phyloP scores from a whole-genome alignment of 2,888 invertebrate species.

The Rhodophaea formosa region DNA sequence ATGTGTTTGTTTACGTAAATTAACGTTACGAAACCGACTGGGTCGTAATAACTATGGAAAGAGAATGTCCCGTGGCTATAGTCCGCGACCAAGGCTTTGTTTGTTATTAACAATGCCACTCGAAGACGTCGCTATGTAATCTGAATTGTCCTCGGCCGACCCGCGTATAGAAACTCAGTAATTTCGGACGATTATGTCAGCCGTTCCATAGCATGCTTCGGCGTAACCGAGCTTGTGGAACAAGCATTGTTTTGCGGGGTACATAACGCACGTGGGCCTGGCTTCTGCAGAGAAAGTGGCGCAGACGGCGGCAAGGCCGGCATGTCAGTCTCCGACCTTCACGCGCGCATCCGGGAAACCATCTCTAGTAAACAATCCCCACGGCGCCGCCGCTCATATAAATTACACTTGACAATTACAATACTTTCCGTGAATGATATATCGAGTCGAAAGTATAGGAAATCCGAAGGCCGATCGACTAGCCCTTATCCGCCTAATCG shows the following conservation, averaged over 20 bases:
- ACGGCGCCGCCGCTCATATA: constrained; percentile 18
- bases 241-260: constrained; percentile 56
- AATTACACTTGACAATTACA: constrained; percentile 28
- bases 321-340: constrained; percentile 67
- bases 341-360: constrained; percentile 56
- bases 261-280: constrained; percentile 67
- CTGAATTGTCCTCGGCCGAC: constrained; percentile 60
- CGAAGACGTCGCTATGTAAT: constrained; percentile 56
- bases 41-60: constrained; percentile 53
- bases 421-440: constrained; percentile 28
- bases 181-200: constrained; percentile 72
- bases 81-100: constrained; percentile 64
- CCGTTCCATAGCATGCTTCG: constrained; percentile 61
- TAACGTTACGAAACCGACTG: constrained; percentile 49
- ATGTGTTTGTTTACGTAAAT: constrained; percentile 30
- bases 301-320: constrained; percentile 76
- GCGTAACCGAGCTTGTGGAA: constrained; percentile 55
- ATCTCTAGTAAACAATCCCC: constrained; percentile 18
- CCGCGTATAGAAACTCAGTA: constrained; percentile 55
- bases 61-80: constrained; percentile 62
- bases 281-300: constrained; percentile 70
- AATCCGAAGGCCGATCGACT: constrained; percentile 37
- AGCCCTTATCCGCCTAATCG: constrained; percentile 44
- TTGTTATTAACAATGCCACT: constrained; percentile 59
- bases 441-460: constrained; percentile 36